Base-by-base conservation (phyloP, 2,797 vertebrate species). In the Bradypodion pumilum region DNA sequence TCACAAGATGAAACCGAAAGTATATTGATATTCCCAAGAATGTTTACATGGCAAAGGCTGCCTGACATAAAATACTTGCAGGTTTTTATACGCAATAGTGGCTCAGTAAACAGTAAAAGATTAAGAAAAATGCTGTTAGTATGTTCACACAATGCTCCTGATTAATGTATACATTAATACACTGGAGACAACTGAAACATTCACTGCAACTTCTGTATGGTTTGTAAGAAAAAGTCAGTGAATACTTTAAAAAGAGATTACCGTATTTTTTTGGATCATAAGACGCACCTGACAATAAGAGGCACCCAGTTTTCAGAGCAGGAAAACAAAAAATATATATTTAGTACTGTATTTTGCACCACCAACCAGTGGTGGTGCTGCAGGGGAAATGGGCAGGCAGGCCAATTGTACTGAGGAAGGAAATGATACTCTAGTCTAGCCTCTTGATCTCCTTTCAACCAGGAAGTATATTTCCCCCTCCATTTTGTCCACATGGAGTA, bases 1-100 rank as follows among this genome's bases (percentile, higher is more conserved):
- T 86, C 70, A 86, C 62, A 85, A 49, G 82, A 72, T 0, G 44
- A 29, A 91, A 90, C 88, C 63, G 6, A 82, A 72, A 83, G 78
- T 19, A 0, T 81, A 69, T 69, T 59, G 0, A 29, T 62, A 82
- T 87, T 27, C 80, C 46, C 42, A 35, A 86, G 90, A 32, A 86
- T 0, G 46, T 74, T 86, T 49, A 77, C 16, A 79, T 16, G 49
- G 52, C 74, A 66, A 80, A 23, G 0, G 15, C 59, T 35, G 40
- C 29, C 4, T 42, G 60, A 66, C 0, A 46, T 10, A 0, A 52
- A 78, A 56, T 23, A 89, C 49, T 16, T 74, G 66, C 19, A 56
- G 80, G 44, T 56, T 89, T 74, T 0, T 69, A 56, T 37, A 85
- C 15, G 82, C 59, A 88, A 85, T 2, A 42, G 37, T 29, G 23